Conservation (phyloP, 2,888 invertebrate genomes). For the Melitaea athalia region DNA sequence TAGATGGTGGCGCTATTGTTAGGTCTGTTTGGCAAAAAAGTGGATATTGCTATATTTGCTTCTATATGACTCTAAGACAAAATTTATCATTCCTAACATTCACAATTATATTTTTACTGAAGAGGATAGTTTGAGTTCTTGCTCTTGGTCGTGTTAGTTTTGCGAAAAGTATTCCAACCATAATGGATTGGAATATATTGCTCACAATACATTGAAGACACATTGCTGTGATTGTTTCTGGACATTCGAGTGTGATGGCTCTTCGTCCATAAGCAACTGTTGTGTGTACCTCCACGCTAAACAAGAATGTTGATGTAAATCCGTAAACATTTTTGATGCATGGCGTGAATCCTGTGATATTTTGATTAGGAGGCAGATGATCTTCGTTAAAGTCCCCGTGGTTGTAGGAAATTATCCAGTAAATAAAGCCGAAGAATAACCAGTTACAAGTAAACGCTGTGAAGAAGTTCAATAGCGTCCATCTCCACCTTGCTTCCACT, state of each 20-base stretch:
- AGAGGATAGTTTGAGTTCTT: constrained; percentile 95
- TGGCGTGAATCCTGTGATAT: constrained; percentile 86
- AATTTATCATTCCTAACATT: constrained; percentile 92
- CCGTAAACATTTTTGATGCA: constrained; percentile 93
- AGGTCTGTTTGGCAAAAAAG: no score
- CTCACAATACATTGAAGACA: constrained; percentile 97
- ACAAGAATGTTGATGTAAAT: constrained; percentile 96
- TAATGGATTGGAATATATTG: constrained; percentile 91
- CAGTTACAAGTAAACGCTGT: constrained; percentile 93
- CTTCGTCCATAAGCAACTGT: constrained; percentile 95
- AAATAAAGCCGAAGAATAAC: constrained; percentile 93
- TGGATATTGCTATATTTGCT: no score
- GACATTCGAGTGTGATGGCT: constrained; percentile 95
- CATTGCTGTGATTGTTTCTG: constrained; percentile 96
- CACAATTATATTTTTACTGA: constrained; percentile 94
- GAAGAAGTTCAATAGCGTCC: constrained; percentile 93
- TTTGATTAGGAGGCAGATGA: constrained; percentile 82
- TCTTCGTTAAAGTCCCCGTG: constrained; percentile 92
- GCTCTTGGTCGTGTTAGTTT: constrained; percentile 97
- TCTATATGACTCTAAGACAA: no score
- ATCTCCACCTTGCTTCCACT: constrained; percentile 95
- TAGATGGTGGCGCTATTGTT: no score
- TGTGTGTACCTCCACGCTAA: constrained; percentile 97
- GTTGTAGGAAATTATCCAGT: constrained; percentile 94
- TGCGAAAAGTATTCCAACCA: constrained; percentile 95